Conservation (phyloP, 2,888 invertebrate genomes). For the Erannis defoliaria region DNA sequence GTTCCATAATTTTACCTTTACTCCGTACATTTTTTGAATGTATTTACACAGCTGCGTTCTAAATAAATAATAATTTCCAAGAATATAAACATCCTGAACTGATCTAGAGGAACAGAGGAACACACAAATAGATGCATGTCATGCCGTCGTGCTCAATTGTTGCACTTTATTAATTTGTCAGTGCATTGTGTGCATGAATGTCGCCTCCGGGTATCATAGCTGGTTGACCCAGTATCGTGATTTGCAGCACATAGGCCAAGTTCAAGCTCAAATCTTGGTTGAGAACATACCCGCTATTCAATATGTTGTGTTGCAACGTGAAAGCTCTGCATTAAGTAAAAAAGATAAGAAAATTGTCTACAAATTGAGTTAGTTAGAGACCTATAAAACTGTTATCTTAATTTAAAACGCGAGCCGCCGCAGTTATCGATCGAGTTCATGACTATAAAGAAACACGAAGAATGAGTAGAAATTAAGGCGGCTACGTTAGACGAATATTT, state of each 20-base stretch:
- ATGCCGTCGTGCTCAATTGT: conserved; percentile 47
- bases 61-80: conserved; percentile 50
- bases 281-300: conserved; percentile 52
- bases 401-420: conserved; percentile 67
- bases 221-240: conserved; percentile 68
- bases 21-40: conserved; percentile 36
- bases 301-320: conserved; percentile 65
- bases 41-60: conserved; percentile 49
- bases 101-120: conserved; percentile 43
- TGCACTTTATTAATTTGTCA: conserved; percentile 59
- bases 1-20: conserved; percentile 34
- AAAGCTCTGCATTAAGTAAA: conserved; percentile 63
- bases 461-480: conserved; percentile 59
- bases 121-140: conserved; percentile 46
- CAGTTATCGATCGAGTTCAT: conserved; percentile 66
- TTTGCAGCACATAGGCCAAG: conserved; percentile 63
- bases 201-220: conserved; percentile 49
- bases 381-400: conserved; percentile 79
- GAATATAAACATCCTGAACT: conserved; percentile 50
- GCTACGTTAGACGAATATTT: conserved; percentile 41
- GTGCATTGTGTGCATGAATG: conserved; percentile 52
- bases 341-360: conserved; percentile 65
- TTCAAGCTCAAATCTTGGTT: conserved; percentile 65
- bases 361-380: conserved; percentile 74
- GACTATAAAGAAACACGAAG: conserved; percentile 59